Percentiles rank a stretch among this genome's conserved stretches.
Conservation (phyloP, 2,797 vertebrate species). For the Morus bassanus region DNA sequence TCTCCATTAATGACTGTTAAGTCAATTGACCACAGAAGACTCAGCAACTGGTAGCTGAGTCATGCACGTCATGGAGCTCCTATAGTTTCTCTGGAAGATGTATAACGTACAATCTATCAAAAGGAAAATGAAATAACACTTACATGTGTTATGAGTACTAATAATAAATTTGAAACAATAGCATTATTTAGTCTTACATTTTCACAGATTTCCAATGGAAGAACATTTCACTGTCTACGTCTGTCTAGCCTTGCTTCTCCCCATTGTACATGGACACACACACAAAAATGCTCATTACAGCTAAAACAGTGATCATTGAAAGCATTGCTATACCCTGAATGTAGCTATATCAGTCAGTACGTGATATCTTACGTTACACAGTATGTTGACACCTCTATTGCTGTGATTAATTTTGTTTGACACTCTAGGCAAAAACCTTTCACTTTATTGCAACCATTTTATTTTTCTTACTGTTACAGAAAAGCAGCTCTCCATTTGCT, state of each 20-base stretch:
- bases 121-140: neutral
- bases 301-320: neutral
- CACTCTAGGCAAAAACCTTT: neutral
- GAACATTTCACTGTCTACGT: neutral
- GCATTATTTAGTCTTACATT: neutral
- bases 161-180: neutral
- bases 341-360: neutral
- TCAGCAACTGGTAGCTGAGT: neutral
- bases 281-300: neutral
- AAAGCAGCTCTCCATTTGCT: neutral
- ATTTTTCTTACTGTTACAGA: neutral
- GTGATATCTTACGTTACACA: neutral
- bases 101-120: neutral
- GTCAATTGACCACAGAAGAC: neutral
- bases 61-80: neutral
- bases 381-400: neutral
- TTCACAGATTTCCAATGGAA: neutral
- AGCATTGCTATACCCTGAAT: neutral
- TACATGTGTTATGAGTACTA: neutral
- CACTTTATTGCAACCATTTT: neutral
- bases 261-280: fast-evolving
- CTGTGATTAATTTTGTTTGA: neutral
- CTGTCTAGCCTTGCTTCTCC: neutral
- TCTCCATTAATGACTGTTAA: neutral
- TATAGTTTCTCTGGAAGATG: neutral